Percentiles rank a stretch among this genome's conserved stretches.
These are phyloP conservation scores for Petrolisthes manimaculis DNA, from an alignment of 2,888 invertebrate genomes.

Conservation along the genomic window DNA sequence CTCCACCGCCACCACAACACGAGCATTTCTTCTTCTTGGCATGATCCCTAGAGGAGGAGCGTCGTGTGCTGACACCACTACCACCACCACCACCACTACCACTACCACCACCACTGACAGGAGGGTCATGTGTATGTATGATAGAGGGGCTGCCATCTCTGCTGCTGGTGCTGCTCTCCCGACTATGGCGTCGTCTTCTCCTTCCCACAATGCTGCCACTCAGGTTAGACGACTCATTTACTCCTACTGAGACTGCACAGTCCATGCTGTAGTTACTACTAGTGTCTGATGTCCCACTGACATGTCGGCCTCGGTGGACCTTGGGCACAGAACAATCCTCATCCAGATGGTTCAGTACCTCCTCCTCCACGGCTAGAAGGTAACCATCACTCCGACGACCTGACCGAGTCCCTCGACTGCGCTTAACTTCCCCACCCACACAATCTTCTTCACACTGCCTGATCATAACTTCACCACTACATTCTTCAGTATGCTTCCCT, in stretches of 20 bases:
- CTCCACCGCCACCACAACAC: slow-evolving; percentile 58
- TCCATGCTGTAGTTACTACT: slow-evolving; percentile 63
- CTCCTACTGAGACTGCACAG: slow-evolving; percentile 43
- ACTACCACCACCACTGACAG: slow-evolving; percentile 59
- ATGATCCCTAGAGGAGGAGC: slow-evolving; percentile 64
- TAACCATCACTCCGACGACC: slow-evolving; percentile 50
- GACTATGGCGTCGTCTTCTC: slow-evolving; percentile 49
- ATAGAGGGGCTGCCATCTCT: slow-evolving; percentile 57
- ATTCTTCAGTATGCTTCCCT: not conserved
- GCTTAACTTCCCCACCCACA: slow-evolving; percentile 32
- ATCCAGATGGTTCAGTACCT: slow-evolving; percentile 43
- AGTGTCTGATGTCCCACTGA: slow-evolving; percentile 61
- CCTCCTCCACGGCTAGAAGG: slow-evolving; percentile 34
- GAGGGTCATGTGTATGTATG: slow-evolving; percentile 50
- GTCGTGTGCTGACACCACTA: slow-evolving; percentile 62
- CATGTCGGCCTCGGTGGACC: slow-evolving; percentile 43
- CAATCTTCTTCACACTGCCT: slow-evolving; percentile 31
- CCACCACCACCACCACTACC: slow-evolving; percentile 44
- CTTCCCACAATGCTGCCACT: slow-evolving; percentile 31
- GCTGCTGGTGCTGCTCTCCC: slow-evolving; percentile 62
- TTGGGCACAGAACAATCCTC: slow-evolving; percentile 44
- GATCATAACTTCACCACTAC: not conserved
- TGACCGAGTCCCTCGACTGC: slow-evolving; percentile 39
- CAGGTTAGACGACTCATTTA: slow-evolving; percentile 36
- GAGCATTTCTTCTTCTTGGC: slow-evolving; percentile 64